phyloP scores from a whole-genome alignment of 2,888 invertebrate genomes.

The Panorpa germanica region DNA sequence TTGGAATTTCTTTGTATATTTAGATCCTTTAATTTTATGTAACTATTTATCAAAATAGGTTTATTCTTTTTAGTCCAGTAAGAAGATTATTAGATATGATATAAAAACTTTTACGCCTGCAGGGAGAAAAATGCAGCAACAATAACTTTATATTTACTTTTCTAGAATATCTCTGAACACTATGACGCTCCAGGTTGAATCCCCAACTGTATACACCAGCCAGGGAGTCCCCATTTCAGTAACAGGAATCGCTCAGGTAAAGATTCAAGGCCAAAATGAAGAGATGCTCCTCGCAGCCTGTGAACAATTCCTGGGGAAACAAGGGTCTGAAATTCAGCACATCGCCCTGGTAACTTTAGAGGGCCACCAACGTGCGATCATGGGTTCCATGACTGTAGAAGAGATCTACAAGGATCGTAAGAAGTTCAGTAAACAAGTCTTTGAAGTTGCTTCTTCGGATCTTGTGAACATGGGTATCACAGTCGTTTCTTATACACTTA shows the following conservation, averaged over 20 bases:
- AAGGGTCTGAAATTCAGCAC: slow-evolving; percentile 72
- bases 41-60: no score
- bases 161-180: slow-evolving; percentile 85
- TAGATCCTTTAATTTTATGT: no score
- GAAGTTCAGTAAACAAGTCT: slow-evolving; percentile 87
- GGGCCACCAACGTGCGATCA: slow-evolving; percentile 87
- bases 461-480: slow-evolving; percentile 93
- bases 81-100: no score
- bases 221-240: slow-evolving; percentile 95
- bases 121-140: no score
- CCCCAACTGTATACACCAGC: slow-evolving; percentile 88
- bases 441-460: slow-evolving; percentile 88
- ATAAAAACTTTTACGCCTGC: slow-evolving; percentile 4
- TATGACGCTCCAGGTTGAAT: slow-evolving; percentile 92
- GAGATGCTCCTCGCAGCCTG: slow-evolving; percentile 73
- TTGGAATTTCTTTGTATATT: no score
- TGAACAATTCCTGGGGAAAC: slow-evolving; percentile 83
- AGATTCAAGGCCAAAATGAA: slow-evolving; percentile 55
- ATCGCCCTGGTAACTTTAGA: slow-evolving; percentile 83
- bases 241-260: slow-evolving; percentile 93
- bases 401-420: slow-evolving; percentile 93
- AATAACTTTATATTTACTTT: slow-evolving; percentile 13
- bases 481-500: slow-evolving; percentile 85
- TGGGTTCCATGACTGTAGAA: slow-evolving; percentile 94
- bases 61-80: no score